phyloP scores from a whole-genome alignment of 2,888 invertebrate species.

The Cantharis rustica region DNA sequence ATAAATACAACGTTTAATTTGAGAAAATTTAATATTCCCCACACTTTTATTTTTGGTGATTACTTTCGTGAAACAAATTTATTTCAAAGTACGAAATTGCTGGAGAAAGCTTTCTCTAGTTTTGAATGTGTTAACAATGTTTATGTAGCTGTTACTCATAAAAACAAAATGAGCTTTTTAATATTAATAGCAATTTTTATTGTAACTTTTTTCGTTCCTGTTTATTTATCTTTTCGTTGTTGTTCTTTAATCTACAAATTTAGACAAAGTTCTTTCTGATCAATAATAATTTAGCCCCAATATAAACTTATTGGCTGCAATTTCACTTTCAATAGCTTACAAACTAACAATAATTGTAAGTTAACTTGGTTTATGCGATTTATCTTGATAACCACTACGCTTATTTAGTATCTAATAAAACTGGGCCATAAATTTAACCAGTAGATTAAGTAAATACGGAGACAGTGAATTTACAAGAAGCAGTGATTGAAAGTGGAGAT shows the following conservation, averaged over 20 bases:
- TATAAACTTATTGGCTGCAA: neutral
- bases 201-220: accelerated
- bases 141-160: neutral
- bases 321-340: neutral
- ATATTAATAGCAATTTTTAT: too few relatives aligned
- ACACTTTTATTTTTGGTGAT: neutral
- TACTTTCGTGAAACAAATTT: neutral
- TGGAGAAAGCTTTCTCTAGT: neutral
- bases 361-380: constrained; percentile 12
- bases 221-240: neutral
- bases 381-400: constrained; percentile 12
- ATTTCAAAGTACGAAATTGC: neutral
- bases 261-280: neutral
- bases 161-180: neutral
- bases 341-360: neutral
- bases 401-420: constrained; percentile 15
- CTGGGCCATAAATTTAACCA: constrained; percentile 2
- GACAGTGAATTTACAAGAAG: constrained; percentile 3
- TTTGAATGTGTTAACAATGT: neutral
- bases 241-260: neutral
- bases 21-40: neutral
- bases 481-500: neutral
- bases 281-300: neutral
- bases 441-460: constrained; percentile 8
- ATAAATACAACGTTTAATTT: neutral